These are phyloP conservation scores for Pelosia muscerda DNA, from an alignment of 2,888 invertebrate species.

Conservation along the genomic window DNA sequence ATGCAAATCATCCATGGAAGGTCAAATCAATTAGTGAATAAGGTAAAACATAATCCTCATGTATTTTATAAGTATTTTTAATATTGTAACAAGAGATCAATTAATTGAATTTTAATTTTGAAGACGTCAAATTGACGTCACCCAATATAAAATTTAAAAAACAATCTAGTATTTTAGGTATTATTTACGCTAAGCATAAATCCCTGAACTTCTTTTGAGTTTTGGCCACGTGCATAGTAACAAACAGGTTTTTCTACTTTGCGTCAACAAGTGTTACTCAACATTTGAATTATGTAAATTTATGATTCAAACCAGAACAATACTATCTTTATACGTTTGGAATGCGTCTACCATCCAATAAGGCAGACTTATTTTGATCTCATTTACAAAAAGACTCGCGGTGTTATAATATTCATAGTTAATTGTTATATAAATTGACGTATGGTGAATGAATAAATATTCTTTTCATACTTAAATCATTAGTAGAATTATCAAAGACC, in stretches of 20 bases:
- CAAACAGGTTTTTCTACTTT: slow-evolving; percentile 1
- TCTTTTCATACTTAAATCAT: not conserved
- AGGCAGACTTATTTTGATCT: not conserved
- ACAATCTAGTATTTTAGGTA: not conserved
- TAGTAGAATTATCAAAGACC: not conserved
- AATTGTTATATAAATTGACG: not conserved
- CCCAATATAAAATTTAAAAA: not conserved
- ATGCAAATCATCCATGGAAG: not conserved
- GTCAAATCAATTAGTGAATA: not conserved
- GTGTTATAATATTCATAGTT: not conserved
- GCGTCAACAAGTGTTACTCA: not conserved
- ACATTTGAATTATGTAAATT: slow-evolving; percentile 12
- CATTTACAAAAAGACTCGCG: not conserved
- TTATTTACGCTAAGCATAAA: not conserved
- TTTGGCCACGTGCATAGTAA: slow-evolving; percentile 12
- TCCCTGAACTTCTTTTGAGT: not conserved
- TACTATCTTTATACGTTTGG: slow-evolving; percentile 1
- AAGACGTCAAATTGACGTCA: not conserved
- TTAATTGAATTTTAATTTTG: not conserved
- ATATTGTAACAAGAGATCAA: not conserved
- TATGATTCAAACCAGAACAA: not conserved
- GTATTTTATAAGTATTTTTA: not conserved
- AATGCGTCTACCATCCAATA: not conserved
- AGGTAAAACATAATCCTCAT: no score
- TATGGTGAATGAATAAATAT: not conserved